These are phyloP conservation scores for Clistopyga incitator DNA, from an alignment of 2,888 invertebrate genomes.

Conservation along the genomic window DNA sequence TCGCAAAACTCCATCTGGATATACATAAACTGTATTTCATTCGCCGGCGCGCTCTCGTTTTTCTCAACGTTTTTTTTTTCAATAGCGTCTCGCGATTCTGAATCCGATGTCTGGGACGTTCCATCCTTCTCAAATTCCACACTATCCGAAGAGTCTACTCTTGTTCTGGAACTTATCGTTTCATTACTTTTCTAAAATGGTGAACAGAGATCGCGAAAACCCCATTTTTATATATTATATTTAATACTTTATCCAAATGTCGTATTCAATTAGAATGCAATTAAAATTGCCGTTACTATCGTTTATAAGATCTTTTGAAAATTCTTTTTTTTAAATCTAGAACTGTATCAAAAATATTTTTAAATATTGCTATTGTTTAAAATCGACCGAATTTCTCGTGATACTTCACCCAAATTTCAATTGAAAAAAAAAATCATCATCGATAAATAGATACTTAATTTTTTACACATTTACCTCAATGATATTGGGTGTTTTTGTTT, in stretches of 20 bases:
- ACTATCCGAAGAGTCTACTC: conserved; percentile 86
- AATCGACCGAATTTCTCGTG: too few relatives aligned
- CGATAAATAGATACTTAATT: too few relatives aligned
- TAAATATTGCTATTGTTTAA: too few relatives aligned
- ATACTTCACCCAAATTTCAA: too few relatives aligned
- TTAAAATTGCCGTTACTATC: too few relatives aligned
- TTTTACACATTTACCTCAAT: too few relatives aligned
- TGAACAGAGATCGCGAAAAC: neutral
- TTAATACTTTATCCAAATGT: neutral
- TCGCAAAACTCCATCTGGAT: conserved; percentile 99
- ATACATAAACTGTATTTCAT: conserved; percentile 90
- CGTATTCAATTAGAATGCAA: neutral
- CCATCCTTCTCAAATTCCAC: conserved; percentile 87
- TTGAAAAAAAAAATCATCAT: too few relatives aligned
- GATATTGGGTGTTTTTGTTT: too few relatives aligned
- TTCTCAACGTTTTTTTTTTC: conserved; percentile 63
- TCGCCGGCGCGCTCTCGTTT: conserved; percentile 62
- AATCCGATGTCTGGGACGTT: conserved; percentile 74
- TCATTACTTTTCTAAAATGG: conserved; percentile 46
- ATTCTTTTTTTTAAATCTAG: too few relatives aligned
- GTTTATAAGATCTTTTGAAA: neutral
- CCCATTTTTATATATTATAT: neutral
- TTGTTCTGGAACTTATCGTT: conserved; percentile 72
- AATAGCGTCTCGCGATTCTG: conserved; percentile 61
- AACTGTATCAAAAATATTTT: too few relatives aligned